phyloP scores from a whole-genome alignment of 92 coral and sea anemone species.

The Porites rus region DNA sequence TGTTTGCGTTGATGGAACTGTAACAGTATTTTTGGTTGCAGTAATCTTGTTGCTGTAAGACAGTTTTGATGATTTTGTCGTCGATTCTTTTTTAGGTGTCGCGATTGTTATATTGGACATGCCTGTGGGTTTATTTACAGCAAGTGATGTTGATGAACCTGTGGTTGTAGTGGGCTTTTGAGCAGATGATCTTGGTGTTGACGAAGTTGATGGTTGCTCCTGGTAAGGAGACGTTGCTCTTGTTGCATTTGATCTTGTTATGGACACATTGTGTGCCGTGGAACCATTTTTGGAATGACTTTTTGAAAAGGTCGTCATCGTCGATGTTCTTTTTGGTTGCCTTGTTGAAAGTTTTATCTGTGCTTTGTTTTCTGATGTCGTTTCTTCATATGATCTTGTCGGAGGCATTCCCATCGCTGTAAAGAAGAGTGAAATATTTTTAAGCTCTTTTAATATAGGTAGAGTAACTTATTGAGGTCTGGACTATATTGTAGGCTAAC shows the following conservation, averaged over 20 bases:
- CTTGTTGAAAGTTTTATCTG: not conserved
- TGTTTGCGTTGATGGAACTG: constrained; percentile 5
- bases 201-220: not conserved
- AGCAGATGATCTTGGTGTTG: constrained; percentile 6
- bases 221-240: not conserved
- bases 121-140: not conserved
- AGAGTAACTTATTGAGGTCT: not conserved
- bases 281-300: no score
- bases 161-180: not conserved
- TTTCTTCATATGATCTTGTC: not conserved
- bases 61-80: constrained; percentile 2
- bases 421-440: not conserved
- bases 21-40: not conserved
- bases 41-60: not conserved
- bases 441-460: not conserved
- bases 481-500: not conserved
- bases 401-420: not conserved
- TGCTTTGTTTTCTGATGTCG: not conserved
- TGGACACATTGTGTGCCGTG: no score
- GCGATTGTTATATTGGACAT: constrained; percentile 6
- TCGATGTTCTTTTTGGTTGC: not conserved
- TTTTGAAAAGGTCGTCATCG: not conserved
- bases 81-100: not conserved
- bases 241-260: no score
- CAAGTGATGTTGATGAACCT: not conserved